These are phyloP conservation scores for Rhagonycha fulva DNA, from an alignment of 2,888 invertebrate species.

Conservation along the genomic window DNA sequence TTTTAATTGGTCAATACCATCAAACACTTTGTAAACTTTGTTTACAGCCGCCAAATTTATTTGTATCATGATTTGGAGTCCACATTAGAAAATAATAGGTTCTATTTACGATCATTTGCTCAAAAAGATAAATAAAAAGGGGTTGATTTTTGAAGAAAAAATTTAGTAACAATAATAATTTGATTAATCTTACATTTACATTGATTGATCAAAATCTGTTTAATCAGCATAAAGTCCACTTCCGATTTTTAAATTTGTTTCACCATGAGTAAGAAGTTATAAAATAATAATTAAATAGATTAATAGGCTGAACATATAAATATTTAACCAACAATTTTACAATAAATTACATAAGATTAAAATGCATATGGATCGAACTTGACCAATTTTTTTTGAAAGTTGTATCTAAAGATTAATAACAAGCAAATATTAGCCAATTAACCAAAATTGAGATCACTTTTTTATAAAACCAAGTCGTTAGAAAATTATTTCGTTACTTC, in stretches of 20 bases:
- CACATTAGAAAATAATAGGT: too few species aligned
- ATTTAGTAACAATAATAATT: too few species aligned
- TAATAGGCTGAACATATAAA: neutral
- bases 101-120: too few species aligned
- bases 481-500: neutral
- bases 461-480: neutral
- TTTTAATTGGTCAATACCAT: neutral
- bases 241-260: neutral
- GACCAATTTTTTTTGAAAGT: neutral
- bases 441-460: neutral
- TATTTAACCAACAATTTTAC: neutral
- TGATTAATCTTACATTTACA: too few species aligned
- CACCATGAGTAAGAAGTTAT: neutral
- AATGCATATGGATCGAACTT: neutral
- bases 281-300: neutral
- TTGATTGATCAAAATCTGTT: too few species aligned
- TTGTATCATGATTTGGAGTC: too few species aligned
- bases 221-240: neutral
- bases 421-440: neutral
- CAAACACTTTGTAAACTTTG: too few species aligned
- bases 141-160: too few species aligned
- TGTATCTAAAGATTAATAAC: neutral
- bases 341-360: neutral
- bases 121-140: too few species aligned
- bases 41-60: too few species aligned